Conservation (phyloP, 2,888 invertebrate species). For the Heliconius ethilla region DNA sequence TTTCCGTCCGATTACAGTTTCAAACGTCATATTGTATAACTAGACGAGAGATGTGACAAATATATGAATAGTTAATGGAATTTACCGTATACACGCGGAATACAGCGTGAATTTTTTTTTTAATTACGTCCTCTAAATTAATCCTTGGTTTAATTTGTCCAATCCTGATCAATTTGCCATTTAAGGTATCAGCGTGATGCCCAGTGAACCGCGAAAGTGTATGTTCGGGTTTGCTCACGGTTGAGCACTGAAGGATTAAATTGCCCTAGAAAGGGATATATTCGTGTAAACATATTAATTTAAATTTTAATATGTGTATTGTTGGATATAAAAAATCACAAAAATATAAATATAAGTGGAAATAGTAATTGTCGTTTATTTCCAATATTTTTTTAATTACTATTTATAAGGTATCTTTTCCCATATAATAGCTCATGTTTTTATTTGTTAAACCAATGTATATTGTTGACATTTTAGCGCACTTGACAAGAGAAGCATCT, state of each 20-base stretch:
- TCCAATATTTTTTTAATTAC: no score
- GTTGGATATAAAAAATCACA: neutral
- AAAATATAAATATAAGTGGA: no score
- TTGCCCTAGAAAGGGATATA: slow-evolving; percentile 6
- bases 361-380: neutral
- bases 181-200: slow-evolving; percentile 15
- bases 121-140: neutral
- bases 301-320: neutral
- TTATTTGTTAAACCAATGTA: no score
- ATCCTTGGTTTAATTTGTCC: neutral
- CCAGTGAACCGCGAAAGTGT: slow-evolving; percentile 24
- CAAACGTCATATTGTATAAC: neutral
- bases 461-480: no score
- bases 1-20: neutral
- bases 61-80: neutral
- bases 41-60: neutral
- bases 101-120: neutral
- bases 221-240: slow-evolving; percentile 27
- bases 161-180: neutral
- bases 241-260: slow-evolving; percentile 34
- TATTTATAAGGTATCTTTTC: no score
- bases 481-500: no score
- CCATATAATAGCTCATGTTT: no score
- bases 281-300: neutral
- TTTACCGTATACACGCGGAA: neutral